Base-by-base conservation (phyloP, 2,797 vertebrate genomes). In the Pitangus sulphuratus region DNA sequence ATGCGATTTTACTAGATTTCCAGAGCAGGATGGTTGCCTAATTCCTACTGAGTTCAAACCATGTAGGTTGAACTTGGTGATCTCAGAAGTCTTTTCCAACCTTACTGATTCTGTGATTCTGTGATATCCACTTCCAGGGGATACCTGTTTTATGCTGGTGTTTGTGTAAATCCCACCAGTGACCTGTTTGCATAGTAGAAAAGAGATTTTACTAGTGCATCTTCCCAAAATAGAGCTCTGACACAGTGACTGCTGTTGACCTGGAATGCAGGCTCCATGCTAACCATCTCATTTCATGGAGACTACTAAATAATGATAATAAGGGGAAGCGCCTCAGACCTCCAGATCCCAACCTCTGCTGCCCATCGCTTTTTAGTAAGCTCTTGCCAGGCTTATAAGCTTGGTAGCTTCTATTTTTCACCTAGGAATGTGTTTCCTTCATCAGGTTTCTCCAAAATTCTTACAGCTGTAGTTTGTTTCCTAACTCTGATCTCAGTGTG, bases 391-490 rank as follows among this genome's bases (percentile, higher is more conserved):
- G 37, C 19, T 72, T 15, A 7, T 51, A 75, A 58, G 5, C 47
- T 57, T 86, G 26, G 24, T 45, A 15, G 11, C 18, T 82, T 80
- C 25, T 61, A 19, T 28, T 94, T 81, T 47, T 64, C 1, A 10
- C 18, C 28, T 54, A 57, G 44, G 21, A 83, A 76, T 31, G 1
- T 10, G 15, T 93, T 87, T 84, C 31, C 31, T 64, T 82, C 15
- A 17, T 44, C 28, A n/a, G 25, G 11, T 87, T 78, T 91, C 64
- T 53, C 24, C 35, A 60, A 66, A 89, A 25, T 19, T 84, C 24
- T 76, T 65, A 40, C 3, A 86, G 50, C 5, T 90, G 37, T 48
- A 61, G n/a, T 68, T 94, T 77, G 15, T 71, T 91, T 92, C 44
- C 77, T 60, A 62, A 66, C 40, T 80, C 50, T 93, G 50, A 88